Conservation (phyloP, 1,140 invertebrate species). For the Penaeus chinensis region DNA sequence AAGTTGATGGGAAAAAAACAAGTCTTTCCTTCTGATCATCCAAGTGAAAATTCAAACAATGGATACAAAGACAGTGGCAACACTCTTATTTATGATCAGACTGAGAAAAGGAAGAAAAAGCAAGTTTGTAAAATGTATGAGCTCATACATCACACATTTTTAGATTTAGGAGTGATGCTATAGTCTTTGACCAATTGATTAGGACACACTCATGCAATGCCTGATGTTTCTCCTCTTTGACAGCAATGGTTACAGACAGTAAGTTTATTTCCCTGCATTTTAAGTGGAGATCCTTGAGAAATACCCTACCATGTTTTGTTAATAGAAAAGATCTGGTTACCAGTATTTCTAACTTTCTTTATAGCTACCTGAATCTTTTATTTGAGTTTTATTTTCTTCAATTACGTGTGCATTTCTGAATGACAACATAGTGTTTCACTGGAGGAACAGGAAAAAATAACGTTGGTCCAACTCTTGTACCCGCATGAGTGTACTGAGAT, state of each 20-base stretch:
- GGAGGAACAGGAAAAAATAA: constrained; percentile 39
- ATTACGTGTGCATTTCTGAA: constrained; percentile 38
- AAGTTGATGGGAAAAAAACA: constrained; percentile 30
- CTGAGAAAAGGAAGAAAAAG: not conserved
- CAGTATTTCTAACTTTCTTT: constrained; percentile 29
- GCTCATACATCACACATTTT: not conserved
- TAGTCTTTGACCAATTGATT: too few relatives aligned
- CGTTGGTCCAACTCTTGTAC: constrained; percentile 56
- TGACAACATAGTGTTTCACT: constrained; percentile 35
- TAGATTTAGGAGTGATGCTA: too few relatives aligned
- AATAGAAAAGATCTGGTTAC: constrained; percentile 7
- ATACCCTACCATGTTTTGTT: constrained; percentile 25
- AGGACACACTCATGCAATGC: too few relatives aligned
- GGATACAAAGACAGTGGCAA: constrained; percentile 26
- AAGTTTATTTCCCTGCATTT: constrained; percentile 45
- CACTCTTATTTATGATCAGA: constrained; percentile 24
- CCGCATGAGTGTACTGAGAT: constrained; percentile 53
- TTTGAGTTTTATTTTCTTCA: constrained; percentile 12
- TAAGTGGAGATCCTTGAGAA: constrained; percentile 55
- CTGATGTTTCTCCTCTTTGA: not conserved
- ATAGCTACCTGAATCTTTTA: constrained; percentile 33
- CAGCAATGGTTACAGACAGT: constrained; percentile 57
- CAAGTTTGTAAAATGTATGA: not conserved
- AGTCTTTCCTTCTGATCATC: constrained; percentile 4
- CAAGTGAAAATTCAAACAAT: constrained; percentile 30